Conservation (phyloP, 1,140 invertebrate species). For the Hormaphis cornu region DNA sequence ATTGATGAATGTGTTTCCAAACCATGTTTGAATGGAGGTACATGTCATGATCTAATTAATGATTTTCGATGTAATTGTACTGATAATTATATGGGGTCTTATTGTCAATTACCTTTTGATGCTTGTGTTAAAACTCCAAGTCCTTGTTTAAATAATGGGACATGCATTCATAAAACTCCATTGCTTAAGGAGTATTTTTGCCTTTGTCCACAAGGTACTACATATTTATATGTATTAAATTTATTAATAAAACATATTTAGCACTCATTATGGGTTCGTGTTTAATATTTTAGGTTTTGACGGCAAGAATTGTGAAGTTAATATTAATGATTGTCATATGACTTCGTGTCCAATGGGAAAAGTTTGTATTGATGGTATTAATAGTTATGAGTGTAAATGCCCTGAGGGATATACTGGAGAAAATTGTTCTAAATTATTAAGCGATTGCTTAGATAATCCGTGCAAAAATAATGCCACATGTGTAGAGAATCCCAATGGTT, state of each 20-base stretch:
- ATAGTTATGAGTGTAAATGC: conserved; percentile 84
- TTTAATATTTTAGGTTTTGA: conserved; percentile 73
- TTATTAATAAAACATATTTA: too few species aligned
- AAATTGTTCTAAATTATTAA: conserved; percentile 51
- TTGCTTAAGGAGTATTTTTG: conserved; percentile 79
- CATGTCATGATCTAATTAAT: conserved; percentile 77
- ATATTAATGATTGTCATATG: conserved; percentile 77
- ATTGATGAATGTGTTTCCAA: conserved; percentile 81
- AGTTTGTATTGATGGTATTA: conserved; percentile 81
- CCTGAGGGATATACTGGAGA: conserved; percentile 72
- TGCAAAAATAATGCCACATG: conserved; percentile 51
- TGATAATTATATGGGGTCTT: conserved; percentile 77
- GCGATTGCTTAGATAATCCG: conserved; percentile 48
- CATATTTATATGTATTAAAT: not conserved
- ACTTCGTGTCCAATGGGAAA: conserved; percentile 81
- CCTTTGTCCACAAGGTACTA: conserved; percentile 55
- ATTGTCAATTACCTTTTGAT: conserved; percentile 83
- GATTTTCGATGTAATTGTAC: conserved; percentile 77
- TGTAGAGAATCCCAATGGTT: conserved; percentile 46
- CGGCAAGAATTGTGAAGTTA: conserved; percentile 77
- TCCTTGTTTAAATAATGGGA: conserved; percentile 73
- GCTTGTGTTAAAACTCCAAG: conserved; percentile 80
- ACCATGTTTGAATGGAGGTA: conserved; percentile 78
- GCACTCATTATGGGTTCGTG: too few species aligned
- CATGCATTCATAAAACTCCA: conserved; percentile 78